Conservation (phyloP, 2,113 vertebrate genomes). For the Piaya cayana region DNA sequence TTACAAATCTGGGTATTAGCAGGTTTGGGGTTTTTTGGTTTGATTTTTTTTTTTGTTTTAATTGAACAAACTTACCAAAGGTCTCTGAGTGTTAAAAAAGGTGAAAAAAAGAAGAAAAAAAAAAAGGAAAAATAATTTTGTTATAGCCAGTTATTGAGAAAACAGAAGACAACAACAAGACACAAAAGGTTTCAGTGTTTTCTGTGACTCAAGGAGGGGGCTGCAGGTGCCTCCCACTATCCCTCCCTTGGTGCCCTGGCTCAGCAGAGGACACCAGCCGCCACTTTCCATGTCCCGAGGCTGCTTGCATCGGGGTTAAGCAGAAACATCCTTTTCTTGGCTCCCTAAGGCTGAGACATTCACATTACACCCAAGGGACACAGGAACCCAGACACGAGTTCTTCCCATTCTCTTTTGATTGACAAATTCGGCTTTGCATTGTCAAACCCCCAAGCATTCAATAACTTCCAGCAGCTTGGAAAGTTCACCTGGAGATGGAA, state of each 20-base stretch:
- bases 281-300: background rate
- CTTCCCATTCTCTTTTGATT: background rate
- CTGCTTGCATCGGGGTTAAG: rapidly evolving
- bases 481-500: background rate
- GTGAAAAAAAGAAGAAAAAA: slow-evolving; percentile 14
- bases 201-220: background rate
- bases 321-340: background rate
- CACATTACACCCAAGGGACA: background rate
- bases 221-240: background rate
- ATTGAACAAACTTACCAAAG: slow-evolving; percentile 93
- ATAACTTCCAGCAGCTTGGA: background rate
- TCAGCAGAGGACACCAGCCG: background rate
- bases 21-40: slow-evolving; percentile 69
- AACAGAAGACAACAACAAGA: slow-evolving; percentile 47
- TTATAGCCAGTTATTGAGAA: slow-evolving; percentile 41
- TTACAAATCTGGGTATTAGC: slow-evolving; percentile 62
- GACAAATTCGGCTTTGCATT: background rate
- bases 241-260: slow-evolving; percentile 16
- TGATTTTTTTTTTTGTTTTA: background rate
- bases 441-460: background rate
- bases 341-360: background rate
- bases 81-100: slow-evolving; percentile 92
- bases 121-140: slow-evolving; percentile 75
- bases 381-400: background rate
- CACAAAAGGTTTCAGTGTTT: slow-evolving; percentile 20